phyloP scores from a whole-genome alignment of 2,797 vertebrate species.

The Argyrosomus regius region DNA sequence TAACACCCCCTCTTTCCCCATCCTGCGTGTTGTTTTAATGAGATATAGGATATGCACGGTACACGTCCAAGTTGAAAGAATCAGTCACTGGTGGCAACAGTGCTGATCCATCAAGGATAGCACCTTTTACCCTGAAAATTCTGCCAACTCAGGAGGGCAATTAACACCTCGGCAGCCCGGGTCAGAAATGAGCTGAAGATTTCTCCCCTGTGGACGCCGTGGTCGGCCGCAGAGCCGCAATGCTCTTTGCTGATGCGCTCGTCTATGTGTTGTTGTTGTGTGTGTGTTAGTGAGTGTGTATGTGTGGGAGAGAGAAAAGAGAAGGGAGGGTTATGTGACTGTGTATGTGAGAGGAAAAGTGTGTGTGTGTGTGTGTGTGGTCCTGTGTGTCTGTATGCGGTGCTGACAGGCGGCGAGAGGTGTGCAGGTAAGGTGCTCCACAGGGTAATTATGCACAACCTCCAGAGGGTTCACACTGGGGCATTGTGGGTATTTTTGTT shows the following conservation, averaged over 20 bases:
- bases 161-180: constrained; percentile 90
- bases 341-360: constrained; percentile 36
- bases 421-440: constrained; percentile 82
- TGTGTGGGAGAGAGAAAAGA: constrained; percentile 19
- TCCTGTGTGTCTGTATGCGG: constrained; percentile 60
- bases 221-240: constrained; percentile 72
- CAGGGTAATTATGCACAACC: constrained; percentile 86
- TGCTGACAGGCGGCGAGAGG: constrained; percentile 73
- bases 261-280: constrained; percentile 51
- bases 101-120: constrained; percentile 96
- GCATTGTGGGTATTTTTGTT: constrained; percentile 84
- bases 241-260: constrained; percentile 77
- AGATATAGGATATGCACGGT: constrained; percentile 90
- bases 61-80: constrained; percentile 88
- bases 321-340: constrained; percentile 49
- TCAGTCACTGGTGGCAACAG: constrained; percentile 91
- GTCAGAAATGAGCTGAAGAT: constrained; percentile 89
- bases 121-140: constrained; percentile 91
- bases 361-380: constrained; percentile 25
- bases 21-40: constrained; percentile 86
- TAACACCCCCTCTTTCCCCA: constrained; percentile 44
- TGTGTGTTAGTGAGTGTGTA: constrained; percentile 37
- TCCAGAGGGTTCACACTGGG: constrained; percentile 78
- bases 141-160: constrained; percentile 92
- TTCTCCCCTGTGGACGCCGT: constrained; percentile 84